Evolutionary conservation across 2,797 vertebrate genomes (phyloP).

Genomic region (Onychomys torridus): DNA sequence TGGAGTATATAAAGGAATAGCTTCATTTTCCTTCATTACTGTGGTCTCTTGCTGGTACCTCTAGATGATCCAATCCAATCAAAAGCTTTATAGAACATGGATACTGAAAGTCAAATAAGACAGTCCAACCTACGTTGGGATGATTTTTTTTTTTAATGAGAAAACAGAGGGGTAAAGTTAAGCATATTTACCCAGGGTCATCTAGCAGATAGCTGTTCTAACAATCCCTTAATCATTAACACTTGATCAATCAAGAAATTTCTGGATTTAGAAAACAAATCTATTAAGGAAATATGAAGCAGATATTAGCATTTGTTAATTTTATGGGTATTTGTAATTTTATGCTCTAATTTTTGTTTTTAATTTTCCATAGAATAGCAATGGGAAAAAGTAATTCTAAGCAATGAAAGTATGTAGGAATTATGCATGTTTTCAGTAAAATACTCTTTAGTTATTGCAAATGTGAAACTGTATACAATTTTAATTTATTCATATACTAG

Average conservation of each 20-base stretch:
- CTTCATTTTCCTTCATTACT: constrained; percentile 33
- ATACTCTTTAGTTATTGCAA: constrained; percentile 32
- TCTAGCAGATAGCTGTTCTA: background rate
- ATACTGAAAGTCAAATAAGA: background rate
- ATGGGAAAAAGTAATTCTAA: constrained; percentile 45
- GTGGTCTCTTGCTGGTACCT: constrained; percentile 18
- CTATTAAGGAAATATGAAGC: constrained; percentile 48
- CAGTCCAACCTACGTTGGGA: background rate
- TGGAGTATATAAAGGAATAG: background rate
- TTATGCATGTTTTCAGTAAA: constrained; percentile 33
- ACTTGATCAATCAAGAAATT: constrained; percentile 47
- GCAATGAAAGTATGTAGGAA: background rate
- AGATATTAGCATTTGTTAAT: constrained; percentile 61
- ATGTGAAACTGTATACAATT: constrained; percentile 34
- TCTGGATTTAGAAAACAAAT: constrained; percentile 60
- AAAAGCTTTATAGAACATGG: background rate
- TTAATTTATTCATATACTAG: background rate
- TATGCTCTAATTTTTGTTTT: constrained; percentile 40
- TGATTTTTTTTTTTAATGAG: constrained; percentile 7
- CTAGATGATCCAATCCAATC: background rate
- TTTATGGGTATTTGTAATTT: constrained; percentile 46
- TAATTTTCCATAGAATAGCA: constrained; percentile 50
- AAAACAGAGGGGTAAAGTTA: constrained; percentile 50
- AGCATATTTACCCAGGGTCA: background rate
- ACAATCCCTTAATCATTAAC: constrained; percentile 50